Conservation (phyloP, 2,888 invertebrate species). For the Lucinisca nassula region DNA sequence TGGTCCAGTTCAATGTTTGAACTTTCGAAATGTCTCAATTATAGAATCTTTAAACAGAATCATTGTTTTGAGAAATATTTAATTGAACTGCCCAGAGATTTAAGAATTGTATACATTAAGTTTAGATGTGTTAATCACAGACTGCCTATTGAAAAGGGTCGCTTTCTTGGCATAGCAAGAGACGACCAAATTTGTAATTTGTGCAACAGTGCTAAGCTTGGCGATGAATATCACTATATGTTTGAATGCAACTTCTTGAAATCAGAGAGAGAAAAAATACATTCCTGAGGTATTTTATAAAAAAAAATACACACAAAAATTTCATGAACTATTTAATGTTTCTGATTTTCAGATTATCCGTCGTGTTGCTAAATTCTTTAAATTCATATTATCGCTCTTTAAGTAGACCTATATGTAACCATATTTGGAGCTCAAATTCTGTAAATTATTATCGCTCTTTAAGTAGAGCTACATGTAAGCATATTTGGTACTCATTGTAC, state of each 20-base stretch:
- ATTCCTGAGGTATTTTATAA: neutral
- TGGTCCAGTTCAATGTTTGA: neutral
- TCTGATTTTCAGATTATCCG: neutral
- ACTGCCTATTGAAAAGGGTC: neutral
- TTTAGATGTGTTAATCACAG: constrained; percentile 2
- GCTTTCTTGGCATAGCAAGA: neutral
- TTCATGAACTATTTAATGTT: neutral
- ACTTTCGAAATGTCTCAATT: neutral
- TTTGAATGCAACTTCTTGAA: neutral
- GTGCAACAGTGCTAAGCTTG: neutral
- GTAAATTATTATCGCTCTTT: no score
- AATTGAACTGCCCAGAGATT: neutral
- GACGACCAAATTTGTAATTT: neutral
- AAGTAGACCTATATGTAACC: no score
- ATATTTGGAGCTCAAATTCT: no score
- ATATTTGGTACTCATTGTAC: neutral
- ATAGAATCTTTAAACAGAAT: neutral
- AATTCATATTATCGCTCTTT: neutral
- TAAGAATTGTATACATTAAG: neutral
- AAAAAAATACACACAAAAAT: constrained; percentile 4
- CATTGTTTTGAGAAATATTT: constrained; percentile 1
- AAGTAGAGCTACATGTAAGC: no score
- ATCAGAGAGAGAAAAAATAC: neutral
- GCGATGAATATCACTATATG: neutral
- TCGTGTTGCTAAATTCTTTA: neutral